Percentiles rank a stretch among this genome's conserved stretches.
phyloP scores from a whole-genome alignment of 2,113 vertebrate species.

The Capreolus pygargus region DNA sequence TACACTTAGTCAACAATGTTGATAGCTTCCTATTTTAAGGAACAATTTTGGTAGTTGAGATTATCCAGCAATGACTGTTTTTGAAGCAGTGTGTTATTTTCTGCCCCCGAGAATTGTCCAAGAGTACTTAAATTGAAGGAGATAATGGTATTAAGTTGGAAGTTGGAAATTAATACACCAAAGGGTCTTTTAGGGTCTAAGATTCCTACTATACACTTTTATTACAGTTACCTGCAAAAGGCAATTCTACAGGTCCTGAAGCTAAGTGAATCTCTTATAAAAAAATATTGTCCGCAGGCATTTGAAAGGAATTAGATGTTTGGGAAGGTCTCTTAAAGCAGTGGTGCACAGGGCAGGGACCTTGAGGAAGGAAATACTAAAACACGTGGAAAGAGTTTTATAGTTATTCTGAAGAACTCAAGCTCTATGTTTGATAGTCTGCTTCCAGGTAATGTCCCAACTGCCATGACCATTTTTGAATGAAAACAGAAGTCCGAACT shows the following conservation, averaged over 20 bases:
- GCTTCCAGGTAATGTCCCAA: background rate
- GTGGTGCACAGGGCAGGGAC: background rate
- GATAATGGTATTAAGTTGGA: rapidly evolving
- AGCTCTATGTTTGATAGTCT: background rate
- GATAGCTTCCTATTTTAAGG: background rate
- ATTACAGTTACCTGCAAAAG: background rate
- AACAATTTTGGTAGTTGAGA: background rate
- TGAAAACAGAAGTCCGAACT: background rate
- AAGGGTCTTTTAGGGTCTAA: background rate
- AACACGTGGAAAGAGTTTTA: background rate
- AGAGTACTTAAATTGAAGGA: background rate
- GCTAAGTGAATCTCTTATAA: background rate
- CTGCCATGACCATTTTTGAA: background rate
- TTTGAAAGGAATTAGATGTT: background rate
- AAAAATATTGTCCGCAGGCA: background rate
- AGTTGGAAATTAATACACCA: background rate
- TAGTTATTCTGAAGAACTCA: background rate
- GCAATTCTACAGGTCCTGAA: background rate
- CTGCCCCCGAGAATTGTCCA: background rate
- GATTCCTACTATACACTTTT: background rate
- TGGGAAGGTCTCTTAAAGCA: background rate
- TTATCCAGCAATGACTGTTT: background rate
- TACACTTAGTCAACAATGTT: background rate
- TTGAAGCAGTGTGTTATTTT: rapidly evolving
- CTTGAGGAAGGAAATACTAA: background rate